These are phyloP conservation scores for Ctenicera cuprea DNA, from an alignment of 2,888 invertebrate species.

Conservation along the genomic window DNA sequence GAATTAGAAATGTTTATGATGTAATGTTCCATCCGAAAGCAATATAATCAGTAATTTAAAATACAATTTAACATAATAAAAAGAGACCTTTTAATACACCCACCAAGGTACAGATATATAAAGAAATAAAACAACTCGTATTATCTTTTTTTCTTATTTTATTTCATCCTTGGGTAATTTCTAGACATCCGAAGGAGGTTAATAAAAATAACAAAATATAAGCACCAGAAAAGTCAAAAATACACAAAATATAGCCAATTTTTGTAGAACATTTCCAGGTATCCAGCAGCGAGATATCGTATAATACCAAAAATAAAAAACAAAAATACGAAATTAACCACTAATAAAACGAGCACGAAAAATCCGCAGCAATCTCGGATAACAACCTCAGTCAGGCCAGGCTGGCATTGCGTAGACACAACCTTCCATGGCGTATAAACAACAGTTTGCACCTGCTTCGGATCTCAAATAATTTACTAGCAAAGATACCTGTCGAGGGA, in stretches of 20 bases:
- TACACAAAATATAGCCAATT: background rate
- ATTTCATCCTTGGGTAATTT: background rate
- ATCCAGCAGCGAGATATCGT: background rate
- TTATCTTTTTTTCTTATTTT: background rate
- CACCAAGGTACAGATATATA: background rate
- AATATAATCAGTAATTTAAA: conserved; percentile 11
- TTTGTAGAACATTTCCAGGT: background rate
- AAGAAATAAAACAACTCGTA: background rate
- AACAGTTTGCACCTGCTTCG: conserved; percentile 68
- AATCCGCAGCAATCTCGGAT: conserved; percentile 50
- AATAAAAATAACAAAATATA: background rate
- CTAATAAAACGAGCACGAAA: conserved; percentile 38
- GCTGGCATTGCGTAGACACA: conserved; percentile 44
- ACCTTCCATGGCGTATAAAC: conserved; percentile 52
- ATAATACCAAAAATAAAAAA: conserved; percentile 10
- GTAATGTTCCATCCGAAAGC: conserved; percentile 8
- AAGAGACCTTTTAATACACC: conserved; percentile 12
- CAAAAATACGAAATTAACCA: conserved; percentile 34
- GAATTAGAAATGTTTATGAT: conserved; percentile 7
- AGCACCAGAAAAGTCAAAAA: background rate
- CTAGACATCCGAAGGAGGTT: background rate
- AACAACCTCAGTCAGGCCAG: conserved; percentile 38
- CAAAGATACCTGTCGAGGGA: conserved; percentile 69
- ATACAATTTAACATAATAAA: conserved; percentile 10
- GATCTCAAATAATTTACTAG: conserved; percentile 70